Percentiles rank a stretch among this genome's conserved stretches.
These are phyloP conservation scores for Dioctria rufipes DNA, from an alignment of 2,888 invertebrate genomes.

Conservation along the genomic window DNA sequence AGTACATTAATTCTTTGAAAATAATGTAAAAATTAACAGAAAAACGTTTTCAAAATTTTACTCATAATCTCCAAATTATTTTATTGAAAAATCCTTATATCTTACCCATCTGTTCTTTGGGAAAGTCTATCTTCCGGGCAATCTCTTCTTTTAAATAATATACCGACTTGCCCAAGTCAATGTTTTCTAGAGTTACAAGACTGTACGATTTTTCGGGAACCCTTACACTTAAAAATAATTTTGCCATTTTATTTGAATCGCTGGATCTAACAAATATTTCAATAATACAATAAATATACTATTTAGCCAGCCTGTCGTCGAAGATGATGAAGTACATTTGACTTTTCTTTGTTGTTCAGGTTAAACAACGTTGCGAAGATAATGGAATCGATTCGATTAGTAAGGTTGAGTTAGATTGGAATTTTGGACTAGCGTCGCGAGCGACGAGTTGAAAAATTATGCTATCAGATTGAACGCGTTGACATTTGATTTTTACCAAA, in stretches of 20 bases:
- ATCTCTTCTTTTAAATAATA: constrained; percentile 73
- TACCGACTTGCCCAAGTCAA: constrained; percentile 75
- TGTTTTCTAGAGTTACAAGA: constrained; percentile 74
- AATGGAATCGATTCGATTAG: too few species aligned
- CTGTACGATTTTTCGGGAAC: constrained; percentile 73
- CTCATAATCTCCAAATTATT: too few species aligned
- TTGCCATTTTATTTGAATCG: constrained; percentile 61
- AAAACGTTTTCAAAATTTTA: constrained; percentile 31
- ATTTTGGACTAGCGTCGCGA: too few species aligned
- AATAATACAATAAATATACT: neutral
- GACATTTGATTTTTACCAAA: too few species aligned
- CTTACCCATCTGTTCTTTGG: constrained; percentile 73
- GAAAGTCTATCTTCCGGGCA: constrained; percentile 72
- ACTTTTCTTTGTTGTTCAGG: constrained; percentile 46
- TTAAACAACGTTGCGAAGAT: neutral
- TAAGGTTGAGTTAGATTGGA: too few species aligned
- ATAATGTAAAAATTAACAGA: neutral
- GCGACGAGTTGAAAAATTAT: too few species aligned
- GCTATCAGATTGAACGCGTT: too few species aligned
- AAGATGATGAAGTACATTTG: constrained; percentile 14
- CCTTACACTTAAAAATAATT: constrained; percentile 72
- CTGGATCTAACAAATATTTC: neutral
- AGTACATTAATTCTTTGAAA: constrained; percentile 76
- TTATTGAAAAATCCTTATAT: too few species aligned
- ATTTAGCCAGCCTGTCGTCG: neutral